Base-by-base conservation (phyloP, 2,113 vertebrate genomes). In the Dasyprocta punctata region DNA sequence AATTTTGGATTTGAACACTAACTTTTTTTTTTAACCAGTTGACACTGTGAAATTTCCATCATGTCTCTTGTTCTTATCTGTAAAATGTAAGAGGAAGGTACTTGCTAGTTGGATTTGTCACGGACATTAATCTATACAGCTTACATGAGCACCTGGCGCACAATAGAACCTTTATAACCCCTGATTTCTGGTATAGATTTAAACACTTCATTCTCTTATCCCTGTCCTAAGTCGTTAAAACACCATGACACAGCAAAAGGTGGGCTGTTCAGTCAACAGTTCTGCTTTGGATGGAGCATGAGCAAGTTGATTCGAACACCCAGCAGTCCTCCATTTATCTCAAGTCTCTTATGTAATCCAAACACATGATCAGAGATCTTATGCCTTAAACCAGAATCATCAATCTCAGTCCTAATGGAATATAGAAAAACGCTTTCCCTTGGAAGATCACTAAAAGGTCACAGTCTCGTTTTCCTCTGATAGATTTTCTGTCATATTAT, bases 401-500 rank as follows among this genome's bases (percentile, higher is more conserved):
- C 96, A 80, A 94, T 97, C 88, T 97, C 81, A 47, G 80, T 58
- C 58, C 77, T 97, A 97, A 95, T 94, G 90, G 85, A 91, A 97
- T 95, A 88, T 33, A 98, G 96, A 89, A 95, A 95, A 95, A 94
- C 1, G 17, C 71, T 96, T 94, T 95, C 82, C 75, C 87, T 82
- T 88, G 90, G 90, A 90, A 95, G 88, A 93, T 96, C 81, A 85
- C 94, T 81, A n/a, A 96, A 92, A 97, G 97, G 97, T 96, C 97
- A 96, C 16, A 26, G 63, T 77, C 94, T 83, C 92, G 77, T 95
- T 94, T 96, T 92, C 87, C 61, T 54, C 63, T 41, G 71, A 97
- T 96, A 96, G 97, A 98, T 97, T 97, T 97, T 71, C 97, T 97
- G 97, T 97, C 97, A 93, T 96, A 92, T 96, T 87, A 69, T 92